Evolutionary conservation across 2,888 invertebrate genomes (phyloP).

Genomic region (Chalcosyrphus nemorum): DNA sequence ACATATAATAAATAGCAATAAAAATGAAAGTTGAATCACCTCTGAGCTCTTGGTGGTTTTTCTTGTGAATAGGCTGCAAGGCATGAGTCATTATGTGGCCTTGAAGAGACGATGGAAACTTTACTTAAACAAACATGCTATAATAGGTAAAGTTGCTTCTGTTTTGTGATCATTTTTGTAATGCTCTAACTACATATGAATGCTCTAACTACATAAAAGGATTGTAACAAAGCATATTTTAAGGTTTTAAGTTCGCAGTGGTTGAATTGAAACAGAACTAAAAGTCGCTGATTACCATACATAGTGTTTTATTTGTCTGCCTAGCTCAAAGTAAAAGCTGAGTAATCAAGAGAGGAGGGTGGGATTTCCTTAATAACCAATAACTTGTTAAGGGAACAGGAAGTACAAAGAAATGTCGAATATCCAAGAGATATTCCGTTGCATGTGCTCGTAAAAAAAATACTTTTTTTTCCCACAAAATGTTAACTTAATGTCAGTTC

Average conservation of each 20-base stretch:
- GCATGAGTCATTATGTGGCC: not conserved
- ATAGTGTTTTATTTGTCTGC: not conserved
- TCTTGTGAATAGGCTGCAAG: not conserved
- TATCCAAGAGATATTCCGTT: not conserved
- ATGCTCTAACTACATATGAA: too few species aligned
- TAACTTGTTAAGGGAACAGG: not conserved
- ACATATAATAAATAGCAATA: not conserved
- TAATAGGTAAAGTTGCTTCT: too few species aligned
- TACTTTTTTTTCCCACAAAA: slow-evolving; percentile 14
- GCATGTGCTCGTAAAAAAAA: not conserved
- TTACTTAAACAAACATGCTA: too few species aligned
- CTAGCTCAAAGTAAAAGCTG: not conserved
- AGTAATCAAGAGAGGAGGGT: not conserved
- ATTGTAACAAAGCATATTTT: too few species aligned
- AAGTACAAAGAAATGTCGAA: not conserved
- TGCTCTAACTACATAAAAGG: too few species aligned
- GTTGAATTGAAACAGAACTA: too few species aligned
- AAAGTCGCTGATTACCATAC: not conserved
- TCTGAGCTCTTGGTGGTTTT: not conserved
- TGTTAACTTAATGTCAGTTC: not conserved
- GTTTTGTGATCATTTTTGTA: too few species aligned
- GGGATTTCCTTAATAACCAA: not conserved
- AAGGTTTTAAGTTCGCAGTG: too few species aligned
- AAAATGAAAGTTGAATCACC: not conserved
- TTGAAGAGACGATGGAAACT: not conserved